phyloP scores from a whole-genome alignment of 2,888 invertebrate genomes.

The Xestobium rufovillosum region DNA sequence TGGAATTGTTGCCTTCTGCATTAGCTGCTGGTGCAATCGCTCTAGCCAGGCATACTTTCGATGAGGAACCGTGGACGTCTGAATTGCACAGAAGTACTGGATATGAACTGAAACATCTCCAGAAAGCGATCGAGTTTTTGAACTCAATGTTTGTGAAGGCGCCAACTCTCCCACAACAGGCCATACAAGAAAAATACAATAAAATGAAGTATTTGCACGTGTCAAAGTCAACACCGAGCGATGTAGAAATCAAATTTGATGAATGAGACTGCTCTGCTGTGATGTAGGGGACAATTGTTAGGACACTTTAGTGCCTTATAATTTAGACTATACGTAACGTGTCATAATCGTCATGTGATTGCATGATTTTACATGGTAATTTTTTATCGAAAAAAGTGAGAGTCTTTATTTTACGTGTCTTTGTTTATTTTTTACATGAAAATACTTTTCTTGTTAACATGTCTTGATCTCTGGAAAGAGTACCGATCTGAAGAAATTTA shows the following conservation, averaged over 20 bases:
- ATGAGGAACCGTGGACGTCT: conserved; percentile 56
- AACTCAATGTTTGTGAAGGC: conserved; percentile 64
- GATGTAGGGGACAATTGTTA: too few relatives aligned
- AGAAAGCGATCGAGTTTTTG: conserved; percentile 59
- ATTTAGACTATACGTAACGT: too few relatives aligned
- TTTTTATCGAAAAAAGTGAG: too few relatives aligned
- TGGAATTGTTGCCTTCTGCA: conserved; percentile 73
- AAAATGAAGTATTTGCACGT: conserved; percentile 53
- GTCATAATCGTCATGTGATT: too few relatives aligned
- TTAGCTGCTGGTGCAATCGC: conserved; percentile 77
- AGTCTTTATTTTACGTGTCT: too few relatives aligned
- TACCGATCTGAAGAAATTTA: too few relatives aligned
- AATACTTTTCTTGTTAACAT: too few relatives aligned
- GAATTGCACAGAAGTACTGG: conserved; percentile 59
- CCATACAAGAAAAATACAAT: conserved; percentile 86
- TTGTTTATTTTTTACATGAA: too few relatives aligned
- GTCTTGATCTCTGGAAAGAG: too few relatives aligned
- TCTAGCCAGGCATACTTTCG: conserved; percentile 67
- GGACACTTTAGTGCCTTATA: too few relatives aligned
- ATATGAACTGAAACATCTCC: conserved; percentile 60
- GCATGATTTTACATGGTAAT: too few relatives aligned
- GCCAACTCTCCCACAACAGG: conserved; percentile 63
- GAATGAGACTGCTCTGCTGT: conserved; percentile 10
- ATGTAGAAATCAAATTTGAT: conserved; percentile 21
- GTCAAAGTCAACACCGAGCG: conserved; percentile 26